Percentiles rank a stretch among this genome's conserved stretches.
Conservation (phyloP, 2,113 vertebrate species). For the Arenaria interpres region DNA sequence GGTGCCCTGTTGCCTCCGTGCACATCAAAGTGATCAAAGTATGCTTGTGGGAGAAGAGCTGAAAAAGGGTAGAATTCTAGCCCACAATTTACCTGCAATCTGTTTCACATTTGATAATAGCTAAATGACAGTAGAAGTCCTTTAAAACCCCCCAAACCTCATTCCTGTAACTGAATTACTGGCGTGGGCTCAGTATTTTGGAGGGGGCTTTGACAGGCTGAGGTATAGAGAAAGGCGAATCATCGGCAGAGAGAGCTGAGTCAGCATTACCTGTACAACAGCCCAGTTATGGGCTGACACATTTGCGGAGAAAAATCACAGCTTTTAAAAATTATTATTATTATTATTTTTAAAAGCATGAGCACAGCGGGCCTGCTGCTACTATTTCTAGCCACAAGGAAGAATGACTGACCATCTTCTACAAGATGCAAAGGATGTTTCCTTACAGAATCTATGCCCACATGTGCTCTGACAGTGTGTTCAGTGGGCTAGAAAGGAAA, state of each 20-base stretch:
- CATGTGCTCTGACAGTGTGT: background rate
- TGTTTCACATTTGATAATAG: background rate
- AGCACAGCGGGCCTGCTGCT: background rate
- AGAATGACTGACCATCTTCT: background rate
- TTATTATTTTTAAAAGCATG: background rate
- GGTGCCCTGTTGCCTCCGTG: background rate
- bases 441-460: background rate
- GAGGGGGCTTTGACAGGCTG: background rate
- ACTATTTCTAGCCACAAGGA: background rate
- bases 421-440: background rate
- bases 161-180: background rate
- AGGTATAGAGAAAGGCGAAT: background rate
- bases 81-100: background rate
- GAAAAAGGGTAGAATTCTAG: background rate
- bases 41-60: background rate
- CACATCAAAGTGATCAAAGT: background rate
- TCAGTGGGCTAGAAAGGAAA: background rate
- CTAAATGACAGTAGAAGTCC: background rate
- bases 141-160: background rate
- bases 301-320: background rate
- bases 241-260: background rate
- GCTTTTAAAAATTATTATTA: background rate
- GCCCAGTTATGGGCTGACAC: background rate
- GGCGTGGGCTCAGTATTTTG: accelerated
- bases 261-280: background rate